Conservation (phyloP, 2,888 invertebrate species). For the Cybosia mesomella region DNA sequence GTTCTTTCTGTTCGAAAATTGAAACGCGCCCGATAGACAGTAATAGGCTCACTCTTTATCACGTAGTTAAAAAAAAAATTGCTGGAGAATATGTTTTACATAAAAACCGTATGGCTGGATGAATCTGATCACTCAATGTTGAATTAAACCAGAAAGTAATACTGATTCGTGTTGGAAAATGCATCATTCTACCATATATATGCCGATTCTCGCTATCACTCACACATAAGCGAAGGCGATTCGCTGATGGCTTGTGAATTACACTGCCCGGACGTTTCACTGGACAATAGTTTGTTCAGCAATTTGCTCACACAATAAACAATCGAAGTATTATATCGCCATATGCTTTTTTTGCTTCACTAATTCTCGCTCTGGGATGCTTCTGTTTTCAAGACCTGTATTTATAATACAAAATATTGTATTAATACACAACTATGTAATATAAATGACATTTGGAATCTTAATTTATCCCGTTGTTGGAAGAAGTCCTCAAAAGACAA, state of each 20-base stretch:
- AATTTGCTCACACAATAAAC: constrained; percentile 75
- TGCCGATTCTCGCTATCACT: neutral
- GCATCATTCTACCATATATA: too few species aligned
- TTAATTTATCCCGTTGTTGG: neutral
- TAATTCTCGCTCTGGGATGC: constrained; percentile 65
- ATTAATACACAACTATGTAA: constrained; percentile 9
- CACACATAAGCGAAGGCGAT: neutral
- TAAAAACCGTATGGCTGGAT: too few species aligned
- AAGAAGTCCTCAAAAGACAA: neutral
- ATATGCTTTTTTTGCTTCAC: constrained; percentile 68
- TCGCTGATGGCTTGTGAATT: constrained; percentile 23
- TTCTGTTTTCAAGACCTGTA: constrained; percentile 46
- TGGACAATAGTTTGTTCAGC: constrained; percentile 68
- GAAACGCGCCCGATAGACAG: neutral
- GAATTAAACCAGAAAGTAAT: neutral
- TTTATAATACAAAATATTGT: constrained; percentile 25
- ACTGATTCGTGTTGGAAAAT: neutral
- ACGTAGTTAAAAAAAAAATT: too few species aligned
- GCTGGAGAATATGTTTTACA: too few species aligned
- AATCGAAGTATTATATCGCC: constrained; percentile 65
- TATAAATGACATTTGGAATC: neutral
- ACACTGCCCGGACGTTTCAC: constrained; percentile 35
- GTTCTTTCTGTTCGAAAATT: neutral
- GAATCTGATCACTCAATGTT: neutral
- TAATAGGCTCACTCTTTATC: neutral